Evolutionary conservation across 2,797 vertebrate genomes (phyloP), one percentile per base, ranked within the genome.

Genomic region (Emydoidea blandingii): DNA sequence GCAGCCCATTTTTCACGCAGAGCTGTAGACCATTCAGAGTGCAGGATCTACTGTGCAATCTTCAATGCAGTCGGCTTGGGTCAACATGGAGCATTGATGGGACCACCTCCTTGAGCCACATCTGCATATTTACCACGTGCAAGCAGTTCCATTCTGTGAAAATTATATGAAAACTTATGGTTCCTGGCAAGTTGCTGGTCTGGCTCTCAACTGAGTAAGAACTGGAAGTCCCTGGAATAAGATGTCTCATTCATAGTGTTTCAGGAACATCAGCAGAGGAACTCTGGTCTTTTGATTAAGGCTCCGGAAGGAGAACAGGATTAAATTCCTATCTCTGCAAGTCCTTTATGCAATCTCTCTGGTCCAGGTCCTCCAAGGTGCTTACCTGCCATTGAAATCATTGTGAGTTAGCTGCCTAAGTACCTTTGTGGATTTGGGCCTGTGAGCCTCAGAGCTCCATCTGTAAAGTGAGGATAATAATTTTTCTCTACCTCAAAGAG

Each of bases 81-180:
- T 34, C 59, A 62, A 62, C 14, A 62, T 34, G 14, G 59, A 14
- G 3, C 54, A 25, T 25, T 25, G 23, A 54, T 54, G 54, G 54
- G 54, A 25, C 54, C 25, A 21, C 27, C 31, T 31, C 18, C 1
- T 1, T 25, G 52, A 90, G 34, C 4, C 19, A 25, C 15, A 6
- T 0, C 5, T 54, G 62, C 31, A 6, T 15, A 2, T 49, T 12
- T 53, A 41, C 53, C 0, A 0, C 12, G 12, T 34, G 29, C 14
- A 31, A 62, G 8, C 12, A 6, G 5, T 29, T 53, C 2, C 1
- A 87, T 78, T 72, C 9, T 85, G 72, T 0, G 2, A 1, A 7
- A 0, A 0, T 18, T 57, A 3, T n/a, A 11, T 0, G 0, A 5
- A 31, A 9, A 80, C 14, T 0, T 49, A n/a, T 7, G 72, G 16